Conservation (phyloP, 1,140 invertebrate species). For the Aphelinus atriplicis region DNA sequence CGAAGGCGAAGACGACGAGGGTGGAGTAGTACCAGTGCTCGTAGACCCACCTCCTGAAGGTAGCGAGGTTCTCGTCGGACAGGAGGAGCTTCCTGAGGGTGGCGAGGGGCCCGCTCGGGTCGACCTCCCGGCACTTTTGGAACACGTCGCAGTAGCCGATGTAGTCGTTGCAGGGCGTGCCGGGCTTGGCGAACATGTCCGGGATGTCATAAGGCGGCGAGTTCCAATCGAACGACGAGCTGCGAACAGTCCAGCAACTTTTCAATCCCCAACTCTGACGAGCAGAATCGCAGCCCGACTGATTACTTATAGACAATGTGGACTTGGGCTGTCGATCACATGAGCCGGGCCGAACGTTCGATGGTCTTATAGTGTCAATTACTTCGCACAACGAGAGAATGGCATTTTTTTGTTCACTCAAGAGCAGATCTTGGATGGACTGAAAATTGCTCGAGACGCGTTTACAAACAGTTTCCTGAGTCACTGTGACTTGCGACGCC, state of each 20-base stretch:
- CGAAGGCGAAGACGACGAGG: conserved; percentile 77
- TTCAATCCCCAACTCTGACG: no score
- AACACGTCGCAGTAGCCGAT: conserved; percentile 99
- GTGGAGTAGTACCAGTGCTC: conserved; percentile 87
- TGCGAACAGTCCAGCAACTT: conserved; percentile 60
- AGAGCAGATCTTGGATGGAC: background rate
- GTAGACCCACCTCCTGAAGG: conserved; percentile 84
- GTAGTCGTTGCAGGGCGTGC: conserved; percentile 97
- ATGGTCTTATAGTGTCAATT: background rate
- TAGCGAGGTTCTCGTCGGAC: conserved; percentile 88
- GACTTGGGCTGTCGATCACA: no score
- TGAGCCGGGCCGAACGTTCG: no score
- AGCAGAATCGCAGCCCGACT: background rate
- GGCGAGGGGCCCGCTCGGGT: conserved; percentile 93
- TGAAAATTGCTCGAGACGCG: background rate
- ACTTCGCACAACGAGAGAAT: conserved; percentile 2
- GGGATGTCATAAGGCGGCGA: conserved; percentile 88
- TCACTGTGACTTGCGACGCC: no score
- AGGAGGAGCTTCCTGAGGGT: conserved; percentile 87
- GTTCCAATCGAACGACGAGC: conserved; percentile 93
- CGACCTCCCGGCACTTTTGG: conserved; percentile 94
- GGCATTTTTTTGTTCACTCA: conserved; percentile 7
- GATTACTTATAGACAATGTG: conserved; percentile 8
- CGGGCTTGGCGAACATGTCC: conserved; percentile 92
- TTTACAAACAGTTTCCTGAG: no score